Conservation (phyloP, 2,888 invertebrate species). For the Amblyjoppa proteus region DNA sequence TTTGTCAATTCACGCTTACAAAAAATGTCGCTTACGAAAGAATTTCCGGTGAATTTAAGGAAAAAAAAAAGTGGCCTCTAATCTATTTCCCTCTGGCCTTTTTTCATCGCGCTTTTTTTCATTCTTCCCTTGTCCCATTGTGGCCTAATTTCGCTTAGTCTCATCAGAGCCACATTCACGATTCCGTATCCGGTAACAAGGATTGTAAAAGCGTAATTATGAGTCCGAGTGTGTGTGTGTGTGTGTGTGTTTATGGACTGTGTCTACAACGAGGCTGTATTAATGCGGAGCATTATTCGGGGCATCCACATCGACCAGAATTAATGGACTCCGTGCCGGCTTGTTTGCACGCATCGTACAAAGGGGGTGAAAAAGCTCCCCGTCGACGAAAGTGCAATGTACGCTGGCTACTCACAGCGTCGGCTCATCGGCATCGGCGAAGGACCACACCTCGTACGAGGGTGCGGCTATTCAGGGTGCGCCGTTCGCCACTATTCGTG, state of each 20-base stretch:
- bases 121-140: no score
- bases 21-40: no score
- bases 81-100: no score
- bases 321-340: constrained; percentile 61
- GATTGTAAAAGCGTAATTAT: constrained; percentile 22
- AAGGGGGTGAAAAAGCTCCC: constrained; percentile 39
- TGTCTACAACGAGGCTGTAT: not conserved
- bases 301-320: constrained; percentile 55
- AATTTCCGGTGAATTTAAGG: no score
- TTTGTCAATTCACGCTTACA: no score
- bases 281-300: constrained; percentile 18
- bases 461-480: constrained; percentile 77
- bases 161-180: not conserved
- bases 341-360: constrained; percentile 70
- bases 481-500: constrained; percentile 68
- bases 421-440: constrained; percentile 70
- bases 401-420: constrained; percentile 4
- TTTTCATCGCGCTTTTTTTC: no score
- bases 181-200: not conserved
- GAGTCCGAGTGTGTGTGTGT: not conserved
- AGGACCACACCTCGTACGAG: constrained; percentile 64
- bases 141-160: not conserved
- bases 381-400: constrained; percentile 75
- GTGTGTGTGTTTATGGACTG: no score
- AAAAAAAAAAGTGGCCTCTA: no score